Conservation (phyloP, 64 coral and sea anemone species). For the Stichodactyla mertensii region DNA sequence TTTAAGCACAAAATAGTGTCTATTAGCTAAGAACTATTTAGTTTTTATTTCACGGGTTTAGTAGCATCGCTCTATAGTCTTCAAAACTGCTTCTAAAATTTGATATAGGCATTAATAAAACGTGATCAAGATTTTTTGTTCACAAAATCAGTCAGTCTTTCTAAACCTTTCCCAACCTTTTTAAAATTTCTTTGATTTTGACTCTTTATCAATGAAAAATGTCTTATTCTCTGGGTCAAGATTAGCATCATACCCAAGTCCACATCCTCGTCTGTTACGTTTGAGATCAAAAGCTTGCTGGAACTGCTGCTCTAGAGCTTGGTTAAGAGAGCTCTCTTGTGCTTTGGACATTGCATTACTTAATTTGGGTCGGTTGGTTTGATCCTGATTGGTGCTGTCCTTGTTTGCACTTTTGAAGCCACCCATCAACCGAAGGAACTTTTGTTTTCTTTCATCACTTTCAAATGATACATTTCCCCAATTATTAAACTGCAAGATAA, state of each 20-base stretch:
- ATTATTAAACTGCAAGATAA: constrained; percentile 23
- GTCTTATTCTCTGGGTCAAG: constrained; percentile 39
- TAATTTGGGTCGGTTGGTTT: background rate
- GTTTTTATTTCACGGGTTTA: too few species aligned
- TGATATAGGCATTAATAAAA: too few species aligned
- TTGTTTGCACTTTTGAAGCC: constrained; percentile 37
- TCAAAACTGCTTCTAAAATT: too few species aligned
- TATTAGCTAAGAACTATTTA: too few species aligned
- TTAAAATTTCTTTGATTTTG: constrained; percentile 32
- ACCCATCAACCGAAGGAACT: constrained; percentile 57
- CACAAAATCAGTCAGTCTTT: too few species aligned
- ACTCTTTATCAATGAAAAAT: constrained; percentile 53
- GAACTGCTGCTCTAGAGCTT: constrained; percentile 45
- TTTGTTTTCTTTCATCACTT: constrained; percentile 34
- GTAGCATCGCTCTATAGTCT: too few species aligned
- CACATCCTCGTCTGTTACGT: constrained; percentile 24
- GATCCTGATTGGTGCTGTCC: background rate
- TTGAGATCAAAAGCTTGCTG: constrained; percentile 30
- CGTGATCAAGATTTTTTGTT: background rate
- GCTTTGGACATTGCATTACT: constrained; percentile 31
- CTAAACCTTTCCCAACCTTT: background rate
- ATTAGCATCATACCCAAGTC: constrained; percentile 50
- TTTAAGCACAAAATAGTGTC: too few species aligned
- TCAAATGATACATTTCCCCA: constrained; percentile 42
- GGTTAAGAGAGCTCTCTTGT: constrained; percentile 9